Percentiles rank a stretch among this genome's conserved stretches.
These are phyloP conservation scores for Arothron firmamentum DNA, from an alignment of 2,113 vertebrate species.

Conservation along the genomic window DNA sequence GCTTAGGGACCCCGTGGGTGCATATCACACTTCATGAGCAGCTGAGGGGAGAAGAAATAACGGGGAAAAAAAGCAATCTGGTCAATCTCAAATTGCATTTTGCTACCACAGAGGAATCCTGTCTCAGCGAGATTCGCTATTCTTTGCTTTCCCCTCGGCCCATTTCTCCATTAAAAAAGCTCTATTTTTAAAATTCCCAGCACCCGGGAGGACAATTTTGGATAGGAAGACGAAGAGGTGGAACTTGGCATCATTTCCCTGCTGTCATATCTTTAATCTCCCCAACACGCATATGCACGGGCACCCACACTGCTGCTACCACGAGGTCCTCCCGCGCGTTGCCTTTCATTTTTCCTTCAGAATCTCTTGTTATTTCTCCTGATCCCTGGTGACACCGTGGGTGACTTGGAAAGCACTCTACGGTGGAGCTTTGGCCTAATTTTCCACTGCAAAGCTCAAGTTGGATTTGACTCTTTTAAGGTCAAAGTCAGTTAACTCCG, in stretches of 20 bases:
- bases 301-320: constrained; percentile 26
- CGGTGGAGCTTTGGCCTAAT: constrained; percentile 32
- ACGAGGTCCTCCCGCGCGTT: constrained; percentile 32
- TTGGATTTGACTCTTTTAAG: constrained; percentile 37
- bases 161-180: constrained; percentile 61
- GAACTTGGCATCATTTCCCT: constrained; percentile 58
- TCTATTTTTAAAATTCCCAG: constrained; percentile 68
- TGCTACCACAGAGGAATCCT: constrained; percentile 53
- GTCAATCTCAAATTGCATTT: constrained; percentile 71
- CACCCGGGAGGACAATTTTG: constrained; percentile 39
- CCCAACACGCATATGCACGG: constrained; percentile 16
- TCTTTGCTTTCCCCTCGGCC: constrained; percentile 50
- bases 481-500: constrained; percentile 43
- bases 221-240: constrained; percentile 51
- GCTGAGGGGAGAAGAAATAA: constrained; percentile 32
- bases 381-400: constrained; percentile 37
- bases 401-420: constrained; percentile 35
- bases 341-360: constrained; percentile 48
- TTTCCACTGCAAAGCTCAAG: constrained; percentile 33
- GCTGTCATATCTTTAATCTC: constrained; percentile 51
- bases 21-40: constrained; percentile 62
- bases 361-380: constrained; percentile 52
- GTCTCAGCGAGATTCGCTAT: constrained; percentile 35
- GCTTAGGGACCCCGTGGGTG: constrained; percentile 60
- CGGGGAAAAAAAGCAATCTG: constrained; percentile 67